phyloP scores from a whole-genome alignment of 2,888 invertebrate species.

The Cerastis leucographa region DNA sequence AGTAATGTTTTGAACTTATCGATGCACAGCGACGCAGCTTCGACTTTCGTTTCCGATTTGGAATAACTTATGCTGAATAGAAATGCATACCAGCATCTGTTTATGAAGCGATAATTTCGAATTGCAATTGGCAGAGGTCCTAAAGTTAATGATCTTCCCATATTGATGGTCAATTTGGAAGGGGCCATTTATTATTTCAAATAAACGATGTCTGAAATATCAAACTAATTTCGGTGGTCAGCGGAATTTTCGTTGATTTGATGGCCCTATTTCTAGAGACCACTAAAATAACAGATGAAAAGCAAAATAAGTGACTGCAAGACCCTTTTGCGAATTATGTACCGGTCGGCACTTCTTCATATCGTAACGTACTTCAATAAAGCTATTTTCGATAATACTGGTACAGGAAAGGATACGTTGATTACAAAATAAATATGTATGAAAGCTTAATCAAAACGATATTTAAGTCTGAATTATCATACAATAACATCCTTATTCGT shows the following conservation, averaged over 20 bases:
- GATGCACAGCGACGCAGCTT: conserved; percentile 16
- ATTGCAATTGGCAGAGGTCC: background rate
- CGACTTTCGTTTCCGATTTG: conserved; percentile 35
- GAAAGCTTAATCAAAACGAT: conserved; percentile 17
- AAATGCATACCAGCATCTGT: background rate
- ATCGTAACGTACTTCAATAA: background rate
- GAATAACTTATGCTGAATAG: background rate
- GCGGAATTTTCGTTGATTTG: background rate
- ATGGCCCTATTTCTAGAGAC: background rate
- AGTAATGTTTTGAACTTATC: conserved; percentile 47
- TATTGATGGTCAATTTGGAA: background rate
- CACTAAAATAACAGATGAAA: background rate
- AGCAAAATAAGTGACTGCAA: background rate
- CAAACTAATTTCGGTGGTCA: background rate
- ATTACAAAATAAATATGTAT: conserved; percentile 4
- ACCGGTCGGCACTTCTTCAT: conserved; percentile 4
- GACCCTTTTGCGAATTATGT: background rate
- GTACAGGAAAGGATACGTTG: background rate
- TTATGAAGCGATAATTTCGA: background rate
- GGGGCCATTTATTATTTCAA: background rate
- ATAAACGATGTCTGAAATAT: background rate
- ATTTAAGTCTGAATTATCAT: conserved; percentile 9
- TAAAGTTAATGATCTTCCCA: background rate
- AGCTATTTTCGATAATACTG: background rate
- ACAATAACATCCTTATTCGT: conserved; percentile 34